phyloP scores from a whole-genome alignment of 2,888 invertebrate genomes.

The Timema podura region DNA sequence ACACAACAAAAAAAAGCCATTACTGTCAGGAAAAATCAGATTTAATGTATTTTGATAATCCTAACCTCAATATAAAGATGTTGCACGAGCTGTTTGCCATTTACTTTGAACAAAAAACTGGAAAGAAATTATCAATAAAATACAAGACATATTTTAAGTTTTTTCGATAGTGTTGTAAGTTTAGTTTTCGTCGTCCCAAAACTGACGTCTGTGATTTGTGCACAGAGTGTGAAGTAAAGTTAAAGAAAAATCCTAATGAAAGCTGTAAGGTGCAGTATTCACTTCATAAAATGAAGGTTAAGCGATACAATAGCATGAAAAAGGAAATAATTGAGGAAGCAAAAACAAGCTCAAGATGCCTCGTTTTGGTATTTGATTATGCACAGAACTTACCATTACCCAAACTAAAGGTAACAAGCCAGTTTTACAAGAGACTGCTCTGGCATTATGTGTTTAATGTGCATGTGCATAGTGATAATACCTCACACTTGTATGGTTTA shows the following conservation, averaged over 20 bases:
- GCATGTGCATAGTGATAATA: neutral
- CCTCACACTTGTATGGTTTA: neutral
- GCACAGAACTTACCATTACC: slow-evolving; percentile 3
- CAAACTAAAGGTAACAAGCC: slow-evolving; percentile 13
- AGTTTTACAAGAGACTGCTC: neutral
- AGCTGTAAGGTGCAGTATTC: slow-evolving; percentile 1
- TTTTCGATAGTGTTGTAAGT: no score
- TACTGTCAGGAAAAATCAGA: no score
- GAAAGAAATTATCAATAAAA: no score
- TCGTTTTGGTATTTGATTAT: slow-evolving; percentile 13
- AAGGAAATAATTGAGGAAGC: neutral
- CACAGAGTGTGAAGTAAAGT: neutral
- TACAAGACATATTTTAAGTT: no score
- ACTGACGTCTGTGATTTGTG: no score
- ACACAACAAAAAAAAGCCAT: no score
- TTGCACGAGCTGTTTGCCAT: no score
- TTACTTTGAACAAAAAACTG: no score
- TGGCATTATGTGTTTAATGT: slow-evolving; percentile 2
- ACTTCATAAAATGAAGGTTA: neutral
- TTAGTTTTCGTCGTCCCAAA: no score
- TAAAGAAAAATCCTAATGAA: neutral
- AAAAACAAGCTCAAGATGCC: neutral
- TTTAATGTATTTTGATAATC: no score
- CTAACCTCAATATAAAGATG: no score
- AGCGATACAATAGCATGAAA: slow-evolving; percentile 1